These are phyloP conservation scores for Zygogramma bicolorata DNA, from an alignment of 2,888 invertebrate genomes.

Conservation along the genomic window DNA sequence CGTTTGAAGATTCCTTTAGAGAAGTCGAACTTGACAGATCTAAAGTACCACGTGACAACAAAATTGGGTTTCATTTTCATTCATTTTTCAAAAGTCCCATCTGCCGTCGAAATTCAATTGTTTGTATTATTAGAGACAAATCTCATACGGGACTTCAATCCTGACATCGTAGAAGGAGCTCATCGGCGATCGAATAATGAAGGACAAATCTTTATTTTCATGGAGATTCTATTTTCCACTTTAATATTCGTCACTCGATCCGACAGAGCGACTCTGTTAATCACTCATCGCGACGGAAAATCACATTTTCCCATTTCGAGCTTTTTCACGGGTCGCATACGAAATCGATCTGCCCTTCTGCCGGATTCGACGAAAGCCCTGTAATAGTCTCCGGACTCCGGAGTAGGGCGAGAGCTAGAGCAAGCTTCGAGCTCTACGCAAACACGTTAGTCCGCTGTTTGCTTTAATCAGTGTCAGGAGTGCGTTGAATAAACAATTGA, in stretches of 20 bases:
- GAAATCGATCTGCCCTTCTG: neutral
- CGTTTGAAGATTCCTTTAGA: too few species aligned
- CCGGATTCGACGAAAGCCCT: neutral
- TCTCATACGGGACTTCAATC: too few species aligned
- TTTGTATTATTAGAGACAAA: too few species aligned
- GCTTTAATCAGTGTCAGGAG: slow-evolving; percentile 1
- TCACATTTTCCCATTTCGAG: neutral
- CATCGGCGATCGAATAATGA: too few species aligned
- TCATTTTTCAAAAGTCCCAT: too few species aligned
- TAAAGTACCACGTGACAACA: too few species aligned
- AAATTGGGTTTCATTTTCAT: too few species aligned
- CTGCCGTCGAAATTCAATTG: too few species aligned
- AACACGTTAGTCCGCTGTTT: neutral
- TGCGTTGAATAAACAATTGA: neutral
- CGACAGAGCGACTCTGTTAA: neutral
- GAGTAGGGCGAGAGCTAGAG: neutral
- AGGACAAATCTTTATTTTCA: too few species aligned
- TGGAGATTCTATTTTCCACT: neutral
- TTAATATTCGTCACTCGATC: neutral
- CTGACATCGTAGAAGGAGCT: too few species aligned
- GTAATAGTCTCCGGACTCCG: slow-evolving; percentile 5
- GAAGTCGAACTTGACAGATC: too few species aligned
- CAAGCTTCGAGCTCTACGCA: neutral
- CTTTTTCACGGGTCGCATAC: neutral
- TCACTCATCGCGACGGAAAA: neutral